Base-by-base conservation (phyloP, 2,113 vertebrate genomes). In the Hippolais icterina region DNA sequence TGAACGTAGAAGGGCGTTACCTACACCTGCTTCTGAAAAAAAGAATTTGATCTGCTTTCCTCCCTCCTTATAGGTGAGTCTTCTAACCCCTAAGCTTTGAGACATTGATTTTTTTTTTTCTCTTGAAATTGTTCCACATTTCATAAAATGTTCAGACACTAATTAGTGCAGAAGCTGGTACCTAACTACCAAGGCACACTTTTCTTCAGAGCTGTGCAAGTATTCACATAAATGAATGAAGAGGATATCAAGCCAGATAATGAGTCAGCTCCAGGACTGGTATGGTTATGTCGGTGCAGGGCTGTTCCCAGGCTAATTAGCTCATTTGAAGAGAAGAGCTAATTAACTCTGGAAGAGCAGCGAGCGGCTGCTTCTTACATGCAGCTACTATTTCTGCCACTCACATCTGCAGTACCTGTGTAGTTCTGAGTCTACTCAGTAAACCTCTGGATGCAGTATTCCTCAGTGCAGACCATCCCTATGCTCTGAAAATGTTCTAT, bases 231-330 rank as follows among this genome's bases (percentile, higher is more conserved):
- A 90, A 71, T 87, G 86, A 95, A 94, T 83, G 91, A 93, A 89
- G 65, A 87, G 56, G 56, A 68, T 86, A 94, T 94, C 93, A 95
- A 95, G 80, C 56, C 64, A 87, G 56, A 72, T 95, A 94, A 95
- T 94, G 93, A 97, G 91, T 96, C 89, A 93, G 76, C 91, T 96
- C 69, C 83, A 95, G 80, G 89, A 94, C 52, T 72, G 71, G 88
- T 74, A 64, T 44, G 56, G 92, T 70, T 95, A 50, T 95, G 79
- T 81, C 4, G 7, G 72, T 89, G 68, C 76, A 87, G 47, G 76
- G 54, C 75, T 93, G 59, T 78, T 86, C 95, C 93, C 76, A 18
- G 63, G 72, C 88, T 96, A 94, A 96, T 97, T 92, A 97, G 52
- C 44, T 94, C 77, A 92, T 92, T 94, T 90, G 89, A 90, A 92